phyloP scores from a whole-genome alignment of 64 coral and sea anemone genomes.

The Montipora efflorescens region DNA sequence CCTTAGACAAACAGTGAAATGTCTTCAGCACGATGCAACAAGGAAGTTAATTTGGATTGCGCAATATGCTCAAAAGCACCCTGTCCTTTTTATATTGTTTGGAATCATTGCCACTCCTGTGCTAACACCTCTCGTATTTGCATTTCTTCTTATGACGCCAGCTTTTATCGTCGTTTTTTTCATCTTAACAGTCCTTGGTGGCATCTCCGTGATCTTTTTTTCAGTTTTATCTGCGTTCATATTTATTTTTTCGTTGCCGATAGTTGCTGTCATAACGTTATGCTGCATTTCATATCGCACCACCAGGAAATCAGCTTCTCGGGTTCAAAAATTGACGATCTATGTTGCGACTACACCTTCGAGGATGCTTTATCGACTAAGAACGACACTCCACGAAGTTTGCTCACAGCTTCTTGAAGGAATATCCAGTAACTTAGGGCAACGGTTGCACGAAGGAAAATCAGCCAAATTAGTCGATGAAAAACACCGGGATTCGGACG shows the following conservation, averaged over 20 bases:
- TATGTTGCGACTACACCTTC: neutral
- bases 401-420: neutral
- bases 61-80: neutral
- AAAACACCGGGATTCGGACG: neutral
- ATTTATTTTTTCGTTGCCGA: neutral
- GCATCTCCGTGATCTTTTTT: neutral
- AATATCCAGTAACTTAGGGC: neutral
- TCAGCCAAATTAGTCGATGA: neutral
- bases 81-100: neutral
- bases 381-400: neutral
- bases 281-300: neutral
- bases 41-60: neutral
- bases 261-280: neutral
- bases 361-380: neutral
- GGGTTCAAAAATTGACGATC: neutral
- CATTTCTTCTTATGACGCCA: neutral
- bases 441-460: neutral
- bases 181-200: neutral
- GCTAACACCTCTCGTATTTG: constrained; percentile 2
- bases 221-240: constrained; percentile 1
- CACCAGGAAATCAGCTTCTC: neutral
- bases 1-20: neutral
- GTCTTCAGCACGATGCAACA: constrained; percentile 1
- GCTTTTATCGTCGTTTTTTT: neutral
- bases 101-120: neutral